Conservation (phyloP, 2,797 vertebrate species). For the Pelodytes ibericus region DNA sequence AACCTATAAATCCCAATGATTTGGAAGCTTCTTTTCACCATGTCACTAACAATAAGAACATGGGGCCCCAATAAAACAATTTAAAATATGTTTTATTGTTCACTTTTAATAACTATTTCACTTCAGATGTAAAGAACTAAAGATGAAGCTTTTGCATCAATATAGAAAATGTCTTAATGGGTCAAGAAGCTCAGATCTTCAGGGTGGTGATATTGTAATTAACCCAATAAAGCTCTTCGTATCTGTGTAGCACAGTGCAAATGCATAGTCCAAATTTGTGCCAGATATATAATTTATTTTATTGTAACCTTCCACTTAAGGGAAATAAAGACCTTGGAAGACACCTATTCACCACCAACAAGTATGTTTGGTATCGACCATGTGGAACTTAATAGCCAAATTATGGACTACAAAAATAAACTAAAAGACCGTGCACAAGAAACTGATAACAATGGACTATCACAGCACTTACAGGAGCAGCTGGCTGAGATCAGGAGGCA, state of each 20-base stretch:
- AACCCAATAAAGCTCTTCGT: no score
- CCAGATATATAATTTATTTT: background rate
- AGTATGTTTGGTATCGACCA: conserved; percentile 80
- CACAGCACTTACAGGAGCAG: conserved; percentile 62
- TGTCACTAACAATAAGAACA: no score
- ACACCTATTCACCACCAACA: background rate
- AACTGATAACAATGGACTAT: conserved; percentile 29
- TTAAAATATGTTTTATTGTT: no score
- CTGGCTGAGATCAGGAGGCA: conserved; percentile 64
- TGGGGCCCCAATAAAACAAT: no score
- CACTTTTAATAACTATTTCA: no score
- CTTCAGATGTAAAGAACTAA: no score
- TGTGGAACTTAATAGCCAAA: conserved; percentile 74
- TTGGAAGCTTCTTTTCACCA: no score
- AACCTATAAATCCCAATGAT: no score
- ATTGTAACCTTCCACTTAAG: conserved; percentile 15
- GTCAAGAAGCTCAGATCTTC: no score
- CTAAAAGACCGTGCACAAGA: conserved; percentile 47
- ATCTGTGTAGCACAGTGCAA: background rate
- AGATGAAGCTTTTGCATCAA: no score
- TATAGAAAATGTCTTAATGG: no score
- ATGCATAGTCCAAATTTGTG: background rate
- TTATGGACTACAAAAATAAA: conserved; percentile 76
- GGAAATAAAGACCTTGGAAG: background rate
- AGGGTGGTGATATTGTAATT: no score